Evolutionary conservation across 2,113 vertebrate species (phyloP), one percentile per base, ranked within the genome.

Genomic region (Anoura caudifer): DNA sequence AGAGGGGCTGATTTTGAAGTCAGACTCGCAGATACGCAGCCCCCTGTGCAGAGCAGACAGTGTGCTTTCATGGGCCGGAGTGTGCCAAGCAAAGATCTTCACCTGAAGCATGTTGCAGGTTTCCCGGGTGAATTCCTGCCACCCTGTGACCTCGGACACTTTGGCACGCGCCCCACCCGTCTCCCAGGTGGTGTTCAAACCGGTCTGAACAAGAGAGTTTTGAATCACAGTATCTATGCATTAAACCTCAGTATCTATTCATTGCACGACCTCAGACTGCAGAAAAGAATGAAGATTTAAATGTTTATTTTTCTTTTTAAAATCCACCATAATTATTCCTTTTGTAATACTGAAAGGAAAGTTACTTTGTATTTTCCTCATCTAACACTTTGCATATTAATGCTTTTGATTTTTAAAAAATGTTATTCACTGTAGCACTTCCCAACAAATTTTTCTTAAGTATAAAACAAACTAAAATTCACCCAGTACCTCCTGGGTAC

Each of bases 41-140:
- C 16, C 52, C 7, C 33, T 33, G 3, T 19, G 76, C 19, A 5
- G 43, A 65, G 50, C 31, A 56, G 7, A 84, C 24, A 52, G 28
- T 22, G 31, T 17, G 41, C 8, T 15, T 63, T 15, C 47, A 47
- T 0, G 8, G 38, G 45, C 38, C 45, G 8, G 54, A 41, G 13
- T 11, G 7, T 43, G 26, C n/a, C 45, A 47, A 41, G 45, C 4
- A 1, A 54, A 31, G 38, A 20, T 61, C 28, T 54, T 47, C 59
- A 13, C 54, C 1, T 38, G 15, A 70, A 45, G 5, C 17, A 2
- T 0, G 7, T 4, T 38, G 41, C 31, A 0, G 16, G 3, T 20
- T 43, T 9, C 14, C 75, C 31, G 3, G 24, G 41, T 4, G 43
- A 33, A 9, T 63, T 6, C 0, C 13, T 17, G 13, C 0, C 0